Evolutionary conservation across 2,113 vertebrate genomes (phyloP).

Genomic region (Madoqua kirkii): DNA sequence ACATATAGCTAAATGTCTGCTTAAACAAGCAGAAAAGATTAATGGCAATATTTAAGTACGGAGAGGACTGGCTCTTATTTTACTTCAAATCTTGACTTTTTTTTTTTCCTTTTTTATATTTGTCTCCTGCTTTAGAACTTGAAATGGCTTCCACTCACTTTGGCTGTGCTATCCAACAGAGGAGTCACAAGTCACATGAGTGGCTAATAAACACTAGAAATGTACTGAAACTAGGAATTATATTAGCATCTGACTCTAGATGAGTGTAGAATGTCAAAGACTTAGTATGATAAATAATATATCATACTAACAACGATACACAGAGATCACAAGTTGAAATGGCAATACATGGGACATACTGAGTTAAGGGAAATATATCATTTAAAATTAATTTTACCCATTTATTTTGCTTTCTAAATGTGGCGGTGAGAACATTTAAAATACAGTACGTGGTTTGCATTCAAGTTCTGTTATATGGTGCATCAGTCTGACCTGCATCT

Average conservation of each 20-base stretch:
- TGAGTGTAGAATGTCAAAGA: neutral
- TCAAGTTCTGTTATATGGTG: neutral
- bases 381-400: neutral
- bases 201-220: neutral
- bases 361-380: neutral
- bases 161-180: neutral
- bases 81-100: neutral
- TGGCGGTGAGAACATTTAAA: neutral
- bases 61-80: neutral
- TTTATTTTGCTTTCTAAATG: neutral
- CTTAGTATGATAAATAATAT: neutral
- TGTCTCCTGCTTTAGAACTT: neutral
- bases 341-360: neutral
- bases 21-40: slow-evolving; percentile 12
- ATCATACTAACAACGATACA: neutral
- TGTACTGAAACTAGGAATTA: neutral
- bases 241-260: neutral
- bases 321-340: neutral
- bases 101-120: neutral
- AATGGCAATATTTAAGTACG: neutral
- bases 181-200: neutral
- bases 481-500: neutral
- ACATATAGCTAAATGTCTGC: neutral
- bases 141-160: neutral
- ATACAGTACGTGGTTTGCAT: neutral